These are phyloP conservation scores for Alca torda DNA, from an alignment of 2,797 vertebrate species.

Conservation along the genomic window DNA sequence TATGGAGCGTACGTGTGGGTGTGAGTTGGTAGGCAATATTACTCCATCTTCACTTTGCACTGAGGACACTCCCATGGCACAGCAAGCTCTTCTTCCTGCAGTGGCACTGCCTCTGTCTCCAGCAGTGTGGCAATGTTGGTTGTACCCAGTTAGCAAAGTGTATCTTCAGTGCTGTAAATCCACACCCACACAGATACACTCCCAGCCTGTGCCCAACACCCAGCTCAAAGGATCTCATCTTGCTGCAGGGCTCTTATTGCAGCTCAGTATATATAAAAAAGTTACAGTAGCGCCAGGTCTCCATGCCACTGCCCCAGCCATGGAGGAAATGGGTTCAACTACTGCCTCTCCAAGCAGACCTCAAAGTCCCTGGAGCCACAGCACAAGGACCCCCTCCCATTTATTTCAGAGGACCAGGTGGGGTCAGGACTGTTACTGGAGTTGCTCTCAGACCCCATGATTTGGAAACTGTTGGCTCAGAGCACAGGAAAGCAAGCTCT, in stretches of 20 bases:
- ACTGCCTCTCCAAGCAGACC: not conserved
- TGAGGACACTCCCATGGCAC: not conserved
- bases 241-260: not conserved
- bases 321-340: not conserved
- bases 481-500: not conserved
- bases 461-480: not conserved
- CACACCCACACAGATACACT: not conserved
- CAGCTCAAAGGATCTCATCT: not conserved
- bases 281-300: not conserved
- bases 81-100: not conserved
- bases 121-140: not conserved
- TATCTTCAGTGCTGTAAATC: not conserved
- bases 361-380: not conserved
- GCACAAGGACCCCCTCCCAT: not conserved
- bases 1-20: rapidly evolving
- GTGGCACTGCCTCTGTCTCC: not conserved
- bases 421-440: not conserved
- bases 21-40: no score
- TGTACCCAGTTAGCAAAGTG: not conserved
- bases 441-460: not conserved
- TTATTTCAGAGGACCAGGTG: not conserved
- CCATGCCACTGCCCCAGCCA: not conserved
- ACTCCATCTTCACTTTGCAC: not conserved
- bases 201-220: not conserved
- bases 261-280: not conserved